Base-by-base conservation (phyloP, 2,797 vertebrate species). In the Alca torda region DNA sequence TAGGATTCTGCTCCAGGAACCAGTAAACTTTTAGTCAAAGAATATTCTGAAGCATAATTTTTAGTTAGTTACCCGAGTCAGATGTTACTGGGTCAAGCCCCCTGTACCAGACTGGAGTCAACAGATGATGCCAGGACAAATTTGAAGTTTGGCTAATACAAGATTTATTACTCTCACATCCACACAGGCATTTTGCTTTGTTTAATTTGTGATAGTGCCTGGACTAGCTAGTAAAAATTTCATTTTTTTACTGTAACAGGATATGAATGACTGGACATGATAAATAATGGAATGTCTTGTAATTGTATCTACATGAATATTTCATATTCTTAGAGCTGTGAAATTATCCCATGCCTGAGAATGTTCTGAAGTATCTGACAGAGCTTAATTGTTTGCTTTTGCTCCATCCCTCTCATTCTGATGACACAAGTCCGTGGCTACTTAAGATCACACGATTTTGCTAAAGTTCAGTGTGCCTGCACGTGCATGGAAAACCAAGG, bases 281-380 rank as follows among this genome's bases (percentile, higher is more conserved):
- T 87, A 77, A 95, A 93, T 89, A 84, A 90, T 69, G 37, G 73
- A 82, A 64, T 53, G 33, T 59, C 39, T 80, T 60, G 33, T 89
- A 93, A 89, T 89, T 69, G 67, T 73, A 41, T 50, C 74, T 56
- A 74, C 78, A 95, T 94, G n/a, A 95, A 93, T 95, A 80, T 96
- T 94, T 95, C 75, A 94, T 83, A n/a, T 31, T 65, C 64, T 74
- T 87, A 45, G 43, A 84, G 43, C 67, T 56, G 35, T 93, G 72
- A 73, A 83, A 88, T 91, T 64, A 63, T 90, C 39, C 13, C 15
- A 5, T 31, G 31, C 28, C 50, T 43, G 25, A 93, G 68, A 74
- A 89, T 41, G 10, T 48, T 85, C 57, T 90, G 46, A 89, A 84
- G 39, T 53, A 43, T 67, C 63, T 74, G 48, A 39, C 54, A 70